Evolutionary conservation across 2,888 invertebrate genomes (phyloP).

Genomic region (Agriopis leucophaearia): DNA sequence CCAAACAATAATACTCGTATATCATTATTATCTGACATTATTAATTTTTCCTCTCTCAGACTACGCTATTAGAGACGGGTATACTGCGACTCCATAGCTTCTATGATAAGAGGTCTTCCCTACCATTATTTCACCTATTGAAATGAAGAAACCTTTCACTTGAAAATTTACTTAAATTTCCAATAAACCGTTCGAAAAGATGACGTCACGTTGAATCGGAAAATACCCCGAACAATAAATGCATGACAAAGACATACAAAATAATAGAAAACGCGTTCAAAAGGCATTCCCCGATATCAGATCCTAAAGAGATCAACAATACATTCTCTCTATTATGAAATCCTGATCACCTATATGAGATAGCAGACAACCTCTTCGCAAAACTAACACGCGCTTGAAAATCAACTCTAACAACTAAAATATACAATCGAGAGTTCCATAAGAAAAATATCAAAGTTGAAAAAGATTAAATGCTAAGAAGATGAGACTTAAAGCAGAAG

Average conservation of each 20-base stretch:
- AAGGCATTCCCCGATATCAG: constrained; percentile 71
- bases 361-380: constrained; percentile 12
- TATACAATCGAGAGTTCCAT: not conserved
- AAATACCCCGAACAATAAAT: constrained; percentile 36
- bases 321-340: constrained; percentile 46
- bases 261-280: constrained; percentile 55
- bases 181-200: constrained; percentile 14
- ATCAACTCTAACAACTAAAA: not conserved
- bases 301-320: constrained; percentile 47
- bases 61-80: too few relatives aligned
- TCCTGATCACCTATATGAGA: constrained; percentile 40
- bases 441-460: not conserved
- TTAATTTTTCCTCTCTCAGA: too few relatives aligned
- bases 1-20: too few relatives aligned
- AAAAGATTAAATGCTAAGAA: not conserved
- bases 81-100: too few relatives aligned
- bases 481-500: not conserved
- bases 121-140: too few relatives aligned
- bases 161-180: constrained; percentile 4
- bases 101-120: too few relatives aligned
- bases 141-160: not conserved
- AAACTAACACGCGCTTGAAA: not conserved
- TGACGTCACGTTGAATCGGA: constrained; percentile 33
- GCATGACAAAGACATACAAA: constrained; percentile 44
- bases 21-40: too few relatives aligned